phyloP scores from a whole-genome alignment of 2,888 invertebrate genomes.

The Lamellibrachia satsuma region DNA sequence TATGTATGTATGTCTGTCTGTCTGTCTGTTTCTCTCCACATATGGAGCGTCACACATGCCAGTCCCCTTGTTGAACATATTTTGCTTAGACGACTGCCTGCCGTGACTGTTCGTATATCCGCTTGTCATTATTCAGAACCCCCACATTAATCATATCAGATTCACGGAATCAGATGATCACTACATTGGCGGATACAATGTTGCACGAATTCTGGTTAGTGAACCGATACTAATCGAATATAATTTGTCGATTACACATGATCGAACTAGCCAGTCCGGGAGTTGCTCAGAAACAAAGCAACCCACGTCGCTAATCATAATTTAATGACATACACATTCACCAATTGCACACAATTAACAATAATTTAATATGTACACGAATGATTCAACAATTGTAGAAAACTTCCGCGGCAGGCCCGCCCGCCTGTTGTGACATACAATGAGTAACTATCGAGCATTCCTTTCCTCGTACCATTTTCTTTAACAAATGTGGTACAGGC shows the following conservation, averaged over 20 bases:
- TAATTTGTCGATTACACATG: background rate
- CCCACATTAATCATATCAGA: background rate
- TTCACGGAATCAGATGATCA: background rate
- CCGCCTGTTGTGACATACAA: conserved; percentile 3
- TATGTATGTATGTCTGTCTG: no score
- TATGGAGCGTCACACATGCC: no score
- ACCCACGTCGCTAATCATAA: background rate
- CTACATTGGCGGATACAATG: background rate
- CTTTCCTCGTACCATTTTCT: background rate
- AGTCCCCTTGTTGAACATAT: no score
- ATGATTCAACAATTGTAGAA: background rate
- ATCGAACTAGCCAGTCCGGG: background rate
- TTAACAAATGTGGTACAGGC: background rate
- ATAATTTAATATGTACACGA: conserved; percentile 11
- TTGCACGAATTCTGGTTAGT: background rate
- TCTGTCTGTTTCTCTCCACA: no score
- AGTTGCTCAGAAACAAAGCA: background rate
- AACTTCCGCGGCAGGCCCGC: background rate
- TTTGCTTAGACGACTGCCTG: no score
- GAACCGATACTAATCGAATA: background rate
- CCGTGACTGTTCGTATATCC: no score
- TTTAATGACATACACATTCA: conserved; percentile 5
- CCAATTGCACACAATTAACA: background rate
- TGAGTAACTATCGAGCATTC: background rate
- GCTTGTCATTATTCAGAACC: background rate